Base-by-base conservation (phyloP, 1,140 invertebrate species). In the Trachelipus rathkii region DNA sequence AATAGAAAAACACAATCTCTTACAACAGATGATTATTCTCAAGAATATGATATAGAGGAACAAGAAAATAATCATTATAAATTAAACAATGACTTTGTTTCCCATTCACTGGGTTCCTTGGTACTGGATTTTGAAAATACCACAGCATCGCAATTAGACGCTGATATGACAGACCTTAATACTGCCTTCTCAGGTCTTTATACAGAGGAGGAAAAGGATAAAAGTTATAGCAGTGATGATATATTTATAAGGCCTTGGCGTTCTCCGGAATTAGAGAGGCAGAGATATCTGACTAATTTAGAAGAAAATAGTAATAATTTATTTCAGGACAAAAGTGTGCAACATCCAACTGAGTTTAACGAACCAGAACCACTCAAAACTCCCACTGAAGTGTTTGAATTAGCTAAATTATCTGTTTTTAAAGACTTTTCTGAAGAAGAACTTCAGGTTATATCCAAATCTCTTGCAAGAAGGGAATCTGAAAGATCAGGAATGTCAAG, bases 251-350 rank as follows among this genome's bases (percentile, higher is more conserved):
- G 75, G 82, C 33, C 82, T 9, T 87, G 86, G 86, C 83, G 84
- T 45, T 87, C 86, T 0, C 84, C 86, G 11, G 82, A 85, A 13
- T 74, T 83, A 0, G 86, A 88, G 73, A 81, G 85, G 0, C 86
- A 84, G 72, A 83, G 86, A 5, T 77, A 86, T 15, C 73, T 88
- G 33, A 33, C 33, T 33, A 33, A 33, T 33, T 33, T 33, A 33
- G 33, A 33, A 33, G 33, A 33, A 6, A 33, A 33, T 33, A 33
- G 33, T 33, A 33, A 6, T 33, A 33, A 33, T 33, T 33, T 33
- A 33, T 33, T 33, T 33, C 33, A 33, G 33, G 33, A 33, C 6
- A 33, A 33, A 33, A 33, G 33, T 1, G 33, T 33, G 1, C 33
- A 3, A 6, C 33, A 1, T 33, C 2, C 33, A 33, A 33, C 33